Percentiles rank a stretch among this genome's conserved stretches.
These are phyloP conservation scores for Philhelius pedissequus DNA, from an alignment of 2,888 invertebrate species.

Conservation along the genomic window DNA sequence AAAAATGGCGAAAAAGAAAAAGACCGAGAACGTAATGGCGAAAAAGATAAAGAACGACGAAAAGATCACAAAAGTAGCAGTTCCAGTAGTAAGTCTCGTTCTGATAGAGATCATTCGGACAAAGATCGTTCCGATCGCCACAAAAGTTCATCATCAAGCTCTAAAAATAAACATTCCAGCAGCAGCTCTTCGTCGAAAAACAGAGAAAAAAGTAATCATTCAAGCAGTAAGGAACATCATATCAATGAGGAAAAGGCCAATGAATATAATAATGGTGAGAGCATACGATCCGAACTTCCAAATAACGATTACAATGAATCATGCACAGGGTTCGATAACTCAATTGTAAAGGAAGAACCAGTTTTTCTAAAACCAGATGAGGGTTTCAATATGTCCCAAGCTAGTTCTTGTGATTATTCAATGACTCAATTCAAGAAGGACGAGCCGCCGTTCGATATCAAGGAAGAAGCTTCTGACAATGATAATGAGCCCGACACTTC, in stretches of 20 bases:
- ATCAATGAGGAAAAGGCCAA: conserved; percentile 73
- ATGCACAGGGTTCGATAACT: conserved; percentile 72
- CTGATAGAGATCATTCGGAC: conserved; percentile 56
- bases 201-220: conserved; percentile 73
- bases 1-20: conserved; percentile 76
- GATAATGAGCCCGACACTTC: conserved; percentile 70
- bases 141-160: conserved; percentile 76
- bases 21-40: conserved; percentile 70
- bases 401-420: conserved; percentile 87
- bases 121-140: conserved; percentile 71
- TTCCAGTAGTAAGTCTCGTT: conserved; percentile 70
- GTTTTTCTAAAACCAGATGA: conserved; percentile 74
- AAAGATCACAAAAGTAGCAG: conserved; percentile 77
- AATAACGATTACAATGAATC: conserved; percentile 72
- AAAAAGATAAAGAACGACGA: conserved; percentile 75
- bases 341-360: conserved; percentile 70
- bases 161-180: conserved; percentile 79
- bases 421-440: conserved; percentile 83
- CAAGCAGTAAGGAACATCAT: conserved; percentile 73
- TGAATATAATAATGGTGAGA: conserved; percentile 70
- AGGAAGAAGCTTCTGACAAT: conserved; percentile 75
- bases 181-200: conserved; percentile 73
- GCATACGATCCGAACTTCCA: conserved; percentile 45
- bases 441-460: conserved; percentile 78
- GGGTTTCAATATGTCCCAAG: conserved; percentile 80